These are phyloP conservation scores for Opisthograptis luteolata DNA, from an alignment of 2,888 invertebrate species.

Conservation along the genomic window DNA sequence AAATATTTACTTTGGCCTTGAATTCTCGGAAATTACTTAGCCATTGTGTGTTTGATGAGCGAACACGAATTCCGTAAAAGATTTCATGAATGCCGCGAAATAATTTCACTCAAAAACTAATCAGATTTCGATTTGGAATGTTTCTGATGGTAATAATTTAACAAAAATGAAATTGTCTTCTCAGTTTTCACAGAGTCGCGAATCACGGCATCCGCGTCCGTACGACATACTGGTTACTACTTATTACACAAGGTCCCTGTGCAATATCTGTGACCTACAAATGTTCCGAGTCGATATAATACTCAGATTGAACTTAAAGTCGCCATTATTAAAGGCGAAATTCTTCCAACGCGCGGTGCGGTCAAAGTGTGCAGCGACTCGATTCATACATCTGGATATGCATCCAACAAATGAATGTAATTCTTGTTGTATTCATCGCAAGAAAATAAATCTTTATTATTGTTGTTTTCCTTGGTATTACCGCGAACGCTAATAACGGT, in stretches of 20 bases:
- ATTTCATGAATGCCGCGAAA: constrained; percentile 19
- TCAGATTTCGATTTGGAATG: constrained; percentile 6
- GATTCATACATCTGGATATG: constrained; percentile 60
- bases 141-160: constrained; percentile 4
- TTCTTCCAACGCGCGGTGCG: constrained; percentile 54
- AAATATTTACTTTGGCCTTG: constrained; percentile 61
- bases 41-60: constrained; percentile 40
- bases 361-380: constrained; percentile 68
- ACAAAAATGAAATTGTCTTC: constrained; percentile 25
- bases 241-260: constrained; percentile 67
- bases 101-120: constrained; percentile 8
- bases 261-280: constrained; percentile 74
- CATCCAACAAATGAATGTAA: constrained; percentile 54
- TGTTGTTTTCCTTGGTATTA: constrained; percentile 63
- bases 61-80: constrained; percentile 16
- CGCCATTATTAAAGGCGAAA: constrained; percentile 56
- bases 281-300: constrained; percentile 46
- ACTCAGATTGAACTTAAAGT: constrained; percentile 57
- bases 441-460: constrained; percentile 56
- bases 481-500: constrained; percentile 69
- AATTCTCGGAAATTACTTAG: constrained; percentile 56
- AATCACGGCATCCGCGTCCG: constrained; percentile 55
- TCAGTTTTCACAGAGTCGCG: constrained; percentile 39
- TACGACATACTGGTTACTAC: constrained; percentile 52
- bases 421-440: constrained; percentile 54